phyloP scores from a whole-genome alignment of 2,113 vertebrate genomes.

The Puma concolor region DNA sequence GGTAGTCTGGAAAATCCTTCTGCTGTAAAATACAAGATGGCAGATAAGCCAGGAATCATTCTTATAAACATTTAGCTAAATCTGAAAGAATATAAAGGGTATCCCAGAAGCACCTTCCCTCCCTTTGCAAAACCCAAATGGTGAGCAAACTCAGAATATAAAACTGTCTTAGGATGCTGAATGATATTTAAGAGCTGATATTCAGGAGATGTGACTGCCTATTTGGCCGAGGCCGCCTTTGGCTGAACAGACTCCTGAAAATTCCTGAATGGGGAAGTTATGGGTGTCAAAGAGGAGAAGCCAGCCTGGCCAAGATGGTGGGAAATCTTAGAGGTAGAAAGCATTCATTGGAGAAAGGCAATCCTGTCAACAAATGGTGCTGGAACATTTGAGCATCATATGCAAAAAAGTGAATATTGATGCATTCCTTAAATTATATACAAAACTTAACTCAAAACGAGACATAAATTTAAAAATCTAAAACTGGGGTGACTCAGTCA shows the following conservation, averaged over 20 bases:
- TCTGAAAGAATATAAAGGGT: neutral
- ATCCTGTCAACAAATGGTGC: neutral
- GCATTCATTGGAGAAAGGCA: neutral
- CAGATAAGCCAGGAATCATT: neutral
- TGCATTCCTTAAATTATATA: neutral
- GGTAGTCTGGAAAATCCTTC: neutral
- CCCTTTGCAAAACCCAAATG: too few species aligned
- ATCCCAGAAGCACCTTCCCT: neutral
- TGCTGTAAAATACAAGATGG: neutral
- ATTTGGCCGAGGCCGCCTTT: neutral
- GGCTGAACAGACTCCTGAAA: neutral
- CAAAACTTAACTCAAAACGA: neutral
- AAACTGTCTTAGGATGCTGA: neutral
- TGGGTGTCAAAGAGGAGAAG: neutral
- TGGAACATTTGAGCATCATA: neutral
- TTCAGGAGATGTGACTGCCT: neutral
- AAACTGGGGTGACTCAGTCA: neutral
- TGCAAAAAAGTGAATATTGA: neutral
- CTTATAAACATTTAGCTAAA: neutral
- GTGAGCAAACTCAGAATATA: neutral
- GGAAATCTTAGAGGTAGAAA: neutral
- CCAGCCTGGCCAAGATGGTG: neutral
- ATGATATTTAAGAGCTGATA: neutral
- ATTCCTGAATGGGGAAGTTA: neutral
- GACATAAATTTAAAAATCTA: neutral